phyloP scores from a whole-genome alignment of 2,888 invertebrate species.

The Pyrochroa serraticornis region DNA sequence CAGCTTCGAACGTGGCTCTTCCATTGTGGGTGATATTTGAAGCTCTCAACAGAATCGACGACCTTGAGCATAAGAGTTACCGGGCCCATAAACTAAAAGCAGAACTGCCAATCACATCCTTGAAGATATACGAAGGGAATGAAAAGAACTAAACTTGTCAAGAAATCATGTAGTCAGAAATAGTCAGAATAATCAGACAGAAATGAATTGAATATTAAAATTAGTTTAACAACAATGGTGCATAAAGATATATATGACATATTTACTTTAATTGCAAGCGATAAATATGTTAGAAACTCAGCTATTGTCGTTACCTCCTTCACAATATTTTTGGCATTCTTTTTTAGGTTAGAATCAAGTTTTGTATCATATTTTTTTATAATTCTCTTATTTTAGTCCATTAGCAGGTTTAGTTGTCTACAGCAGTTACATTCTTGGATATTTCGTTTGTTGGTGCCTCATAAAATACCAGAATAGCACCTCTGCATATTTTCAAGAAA shows the following conservation, averaged over 20 bases:
- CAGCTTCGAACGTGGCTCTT: no score
- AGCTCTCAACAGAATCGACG: no score
- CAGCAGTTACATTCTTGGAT: conserved; percentile 55
- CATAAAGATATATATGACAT: conserved; percentile 33
- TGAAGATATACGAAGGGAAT: no score
- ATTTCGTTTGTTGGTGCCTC: conserved; percentile 53
- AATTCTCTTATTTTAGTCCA: conserved; percentile 47
- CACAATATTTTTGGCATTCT: conserved; percentile 34
- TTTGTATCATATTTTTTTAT: not conserved
- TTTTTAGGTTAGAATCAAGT: conserved; percentile 38
- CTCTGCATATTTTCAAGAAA: conserved; percentile 46
- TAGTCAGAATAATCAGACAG: no score
- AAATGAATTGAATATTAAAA: no score
- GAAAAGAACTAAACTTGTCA: no score
- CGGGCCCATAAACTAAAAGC: no score
- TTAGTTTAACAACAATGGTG: not conserved
- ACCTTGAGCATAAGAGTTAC: no score
- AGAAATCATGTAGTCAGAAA: no score
- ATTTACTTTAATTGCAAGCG: conserved; percentile 33
- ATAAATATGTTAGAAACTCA: conserved; percentile 40
- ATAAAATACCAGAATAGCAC: conserved; percentile 52
- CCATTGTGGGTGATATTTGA: no score
- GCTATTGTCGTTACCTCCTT: conserved; percentile 34
- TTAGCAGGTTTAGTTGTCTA: conserved; percentile 53
- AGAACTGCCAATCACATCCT: no score